Percentiles rank a stretch among this genome's conserved stretches.
These are phyloP conservation scores for Ischnura elegans DNA, from an alignment of 2,888 invertebrate species.

Conservation along the genomic window DNA sequence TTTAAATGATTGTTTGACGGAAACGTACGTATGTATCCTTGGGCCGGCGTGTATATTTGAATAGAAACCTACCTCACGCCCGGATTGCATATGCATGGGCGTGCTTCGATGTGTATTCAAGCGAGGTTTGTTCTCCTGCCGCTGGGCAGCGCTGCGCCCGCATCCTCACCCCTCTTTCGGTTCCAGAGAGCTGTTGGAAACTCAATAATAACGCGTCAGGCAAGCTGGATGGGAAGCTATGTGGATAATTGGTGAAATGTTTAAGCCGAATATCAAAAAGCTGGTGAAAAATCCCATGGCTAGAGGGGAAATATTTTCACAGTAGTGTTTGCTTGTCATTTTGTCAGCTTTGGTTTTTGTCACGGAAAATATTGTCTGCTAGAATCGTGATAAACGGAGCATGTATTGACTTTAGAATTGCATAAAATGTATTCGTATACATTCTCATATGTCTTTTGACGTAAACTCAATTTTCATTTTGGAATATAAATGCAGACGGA, in stretches of 20 bases:
- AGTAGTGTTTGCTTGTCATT: background rate
- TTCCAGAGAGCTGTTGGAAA: background rate
- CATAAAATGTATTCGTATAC: no score
- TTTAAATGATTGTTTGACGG: constrained; percentile 38
- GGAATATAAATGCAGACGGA: no score
- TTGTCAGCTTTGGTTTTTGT: background rate
- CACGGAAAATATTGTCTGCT: no score
- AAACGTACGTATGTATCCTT: constrained; percentile 26
- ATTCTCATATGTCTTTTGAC: no score
- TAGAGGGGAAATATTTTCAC: background rate
- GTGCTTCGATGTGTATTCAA: background rate
- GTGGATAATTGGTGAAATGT: background rate
- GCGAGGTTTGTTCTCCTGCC: constrained; percentile 36
- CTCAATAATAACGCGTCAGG: constrained; percentile 10
- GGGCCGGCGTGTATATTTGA: constrained; percentile 24
- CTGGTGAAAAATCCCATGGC: background rate
- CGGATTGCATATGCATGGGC: constrained; percentile 38
- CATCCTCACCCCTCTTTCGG: background rate
- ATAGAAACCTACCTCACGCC: constrained; percentile 26
- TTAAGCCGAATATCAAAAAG: constrained; percentile 13
- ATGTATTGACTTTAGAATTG: no score
- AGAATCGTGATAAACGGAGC: no score
- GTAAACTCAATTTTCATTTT: no score
- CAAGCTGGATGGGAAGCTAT: background rate
- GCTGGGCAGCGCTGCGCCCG: background rate